Evolutionary conservation across 2,797 vertebrate genomes (phyloP).

Genomic region (Morelia viridis): DNA sequence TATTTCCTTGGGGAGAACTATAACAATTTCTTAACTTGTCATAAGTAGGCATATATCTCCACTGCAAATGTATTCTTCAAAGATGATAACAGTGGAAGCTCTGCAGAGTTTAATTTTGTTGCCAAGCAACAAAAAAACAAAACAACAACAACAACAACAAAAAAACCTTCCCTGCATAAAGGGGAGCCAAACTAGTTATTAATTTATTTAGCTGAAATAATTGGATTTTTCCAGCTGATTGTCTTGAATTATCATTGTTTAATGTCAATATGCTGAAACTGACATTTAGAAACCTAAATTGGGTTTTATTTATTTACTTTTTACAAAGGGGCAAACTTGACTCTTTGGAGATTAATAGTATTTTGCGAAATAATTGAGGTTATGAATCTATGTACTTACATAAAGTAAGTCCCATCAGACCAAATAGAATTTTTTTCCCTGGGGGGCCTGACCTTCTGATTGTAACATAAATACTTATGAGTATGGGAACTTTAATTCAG

Average conservation of each 20-base stretch:
- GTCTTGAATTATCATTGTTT: background rate
- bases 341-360: background rate
- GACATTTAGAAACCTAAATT: slow-evolving; percentile 2
- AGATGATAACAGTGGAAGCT: background rate
- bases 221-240: background rate
- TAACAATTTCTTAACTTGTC: background rate
- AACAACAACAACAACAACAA: no score
- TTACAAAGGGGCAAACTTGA: slow-evolving; percentile 16
- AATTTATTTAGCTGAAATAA: slow-evolving; percentile 26
- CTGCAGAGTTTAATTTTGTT: background rate
- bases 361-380: background rate
- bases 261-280: background rate
- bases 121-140: background rate
- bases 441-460: background rate
- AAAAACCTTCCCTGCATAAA: background rate
- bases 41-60: background rate
- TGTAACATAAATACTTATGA: background rate
- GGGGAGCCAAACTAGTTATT: background rate
- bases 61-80: background rate
- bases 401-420: background rate
- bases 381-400: background rate
- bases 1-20: background rate
- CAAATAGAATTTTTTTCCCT: background rate
- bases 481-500: background rate
- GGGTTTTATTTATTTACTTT: slow-evolving; percentile 11